These are phyloP conservation scores for Festucalex cinctus DNA, from an alignment of 2,113 vertebrate genomes.

Conservation along the genomic window DNA sequence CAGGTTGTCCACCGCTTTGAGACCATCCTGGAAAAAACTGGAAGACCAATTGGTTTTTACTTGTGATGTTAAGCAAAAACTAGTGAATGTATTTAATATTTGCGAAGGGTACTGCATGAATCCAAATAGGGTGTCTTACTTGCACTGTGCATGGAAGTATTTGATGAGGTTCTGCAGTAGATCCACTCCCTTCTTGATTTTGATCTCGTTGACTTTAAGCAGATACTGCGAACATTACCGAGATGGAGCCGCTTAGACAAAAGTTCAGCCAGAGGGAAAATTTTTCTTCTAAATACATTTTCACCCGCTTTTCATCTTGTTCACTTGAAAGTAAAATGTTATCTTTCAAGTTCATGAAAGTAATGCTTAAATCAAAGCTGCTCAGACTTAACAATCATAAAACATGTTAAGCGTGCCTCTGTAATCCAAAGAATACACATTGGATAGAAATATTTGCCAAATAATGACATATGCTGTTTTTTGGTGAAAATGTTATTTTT, in stretches of 20 bases:
- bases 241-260: slow-evolving; percentile 18
- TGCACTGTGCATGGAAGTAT: slow-evolving; percentile 95
- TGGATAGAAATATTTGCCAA: background rate
- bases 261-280: slow-evolving; percentile 23
- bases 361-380: slow-evolving; percentile 12
- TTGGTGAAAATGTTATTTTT: background rate
- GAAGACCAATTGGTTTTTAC: background rate
- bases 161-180: slow-evolving; percentile 98
- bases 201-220: slow-evolving; percentile 98
- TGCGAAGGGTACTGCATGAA: background rate
- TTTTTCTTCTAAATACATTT: slow-evolving; percentile 17
- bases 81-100: background rate
- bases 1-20: slow-evolving; percentile 97
- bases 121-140: slow-evolving; percentile 54
- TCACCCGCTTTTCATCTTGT: slow-evolving; percentile 20
- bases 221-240: slow-evolving; percentile 69
- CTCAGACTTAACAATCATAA: background rate
- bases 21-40: slow-evolving; percentile 98
- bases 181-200: slow-evolving; percentile 98
- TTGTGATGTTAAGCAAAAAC: background rate
- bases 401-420: slow-evolving; percentile 25
- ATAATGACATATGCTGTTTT: background rate
- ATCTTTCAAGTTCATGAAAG: slow-evolving; percentile 21
- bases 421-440: background rate
- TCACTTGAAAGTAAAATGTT: slow-evolving; percentile 25